Conservation (phyloP, 2,888 invertebrate species). For the Galerucella calmariensis region DNA sequence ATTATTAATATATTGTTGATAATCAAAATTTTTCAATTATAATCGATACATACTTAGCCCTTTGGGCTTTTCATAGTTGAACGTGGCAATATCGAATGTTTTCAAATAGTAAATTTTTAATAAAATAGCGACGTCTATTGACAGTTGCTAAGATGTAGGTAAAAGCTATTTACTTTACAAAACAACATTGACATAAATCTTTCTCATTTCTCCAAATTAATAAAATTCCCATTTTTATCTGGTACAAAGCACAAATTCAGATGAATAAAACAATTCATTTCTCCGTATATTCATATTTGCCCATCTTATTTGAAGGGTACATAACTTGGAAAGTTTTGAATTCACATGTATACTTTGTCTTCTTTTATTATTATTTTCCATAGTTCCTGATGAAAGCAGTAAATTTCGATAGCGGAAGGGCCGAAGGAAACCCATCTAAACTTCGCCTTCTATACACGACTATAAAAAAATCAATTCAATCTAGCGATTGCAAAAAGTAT, state of each 20-base stretch:
- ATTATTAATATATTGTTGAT: no score
- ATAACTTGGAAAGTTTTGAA: constrained; percentile 30
- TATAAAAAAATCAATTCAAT: constrained; percentile 60
- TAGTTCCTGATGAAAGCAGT: constrained; percentile 51
- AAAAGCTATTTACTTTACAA: no score
- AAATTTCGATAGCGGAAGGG: constrained; percentile 46
- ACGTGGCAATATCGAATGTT: no score
- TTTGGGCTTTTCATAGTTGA: no score
- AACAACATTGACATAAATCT: no score
- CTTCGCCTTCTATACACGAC: constrained; percentile 41
- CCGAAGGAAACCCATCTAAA: constrained; percentile 37
- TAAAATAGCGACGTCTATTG: no score
- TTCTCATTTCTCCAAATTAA: no score
- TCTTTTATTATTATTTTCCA: constrained; percentile 49
- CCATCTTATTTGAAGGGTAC: constrained; percentile 22
- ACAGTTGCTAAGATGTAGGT: no score
- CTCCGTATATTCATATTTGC: constrained; percentile 1
- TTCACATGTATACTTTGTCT: constrained; percentile 41
- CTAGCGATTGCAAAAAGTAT: constrained; percentile 57
- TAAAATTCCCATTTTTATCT: neutral
- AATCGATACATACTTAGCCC: no score
- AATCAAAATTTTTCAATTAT: no score
- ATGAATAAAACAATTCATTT: neutral
- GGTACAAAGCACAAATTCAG: neutral
- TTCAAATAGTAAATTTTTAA: no score